Evolutionary conservation across 1,140 invertebrate genomes (phyloP), one percentile per base, ranked within the genome.

Genomic region (Papilio polytes): DNA sequence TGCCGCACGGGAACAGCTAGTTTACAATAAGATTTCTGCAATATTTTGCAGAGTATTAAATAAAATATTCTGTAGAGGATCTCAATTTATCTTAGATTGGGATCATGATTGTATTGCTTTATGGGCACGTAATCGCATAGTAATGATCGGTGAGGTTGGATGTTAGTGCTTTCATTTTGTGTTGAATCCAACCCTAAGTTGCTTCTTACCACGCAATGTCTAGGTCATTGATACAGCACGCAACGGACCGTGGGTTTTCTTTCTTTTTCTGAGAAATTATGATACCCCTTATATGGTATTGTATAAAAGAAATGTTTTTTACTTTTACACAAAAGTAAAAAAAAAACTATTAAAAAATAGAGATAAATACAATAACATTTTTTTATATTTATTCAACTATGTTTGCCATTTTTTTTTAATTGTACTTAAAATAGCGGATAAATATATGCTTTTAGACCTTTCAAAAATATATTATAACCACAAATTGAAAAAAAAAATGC

Each of bases 161-260:
- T 66, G 59, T 31, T 31, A 1, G 63, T 15, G 63, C 63, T 70
- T 70, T 70, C 63, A 70, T 70, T 70, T 70, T 31, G 26, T 66
- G 6, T 66, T 15, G 12, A 13, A 66, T 66, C 31, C 26, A 70
- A 36, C 63, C 63, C 63, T 31, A 13, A 36, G 63, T 70, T 70
- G 63, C 26, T 15, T 36, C 26, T 70, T 15, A 13, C 22, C 63
- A 70, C 63, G 63, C 63, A 26, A 70, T 70, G 63, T 70, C 63
- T 70, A 70, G 63, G 63, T 70, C 63, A 36, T 70, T 70, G 63
- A 70, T 70, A 70, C 13, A 70, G 63, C 63, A 70, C 26, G 63
- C 26, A 70, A 70, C 13, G 36, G 26, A 70, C 12, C 12, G 1
- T 31, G 1, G 12, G 13, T 70, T 31, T 70, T 70, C 20, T 66